These are phyloP conservation scores for Macrobrachium rosenbergii DNA, from an alignment of 1,140 invertebrate species.

Conservation along the genomic window DNA sequence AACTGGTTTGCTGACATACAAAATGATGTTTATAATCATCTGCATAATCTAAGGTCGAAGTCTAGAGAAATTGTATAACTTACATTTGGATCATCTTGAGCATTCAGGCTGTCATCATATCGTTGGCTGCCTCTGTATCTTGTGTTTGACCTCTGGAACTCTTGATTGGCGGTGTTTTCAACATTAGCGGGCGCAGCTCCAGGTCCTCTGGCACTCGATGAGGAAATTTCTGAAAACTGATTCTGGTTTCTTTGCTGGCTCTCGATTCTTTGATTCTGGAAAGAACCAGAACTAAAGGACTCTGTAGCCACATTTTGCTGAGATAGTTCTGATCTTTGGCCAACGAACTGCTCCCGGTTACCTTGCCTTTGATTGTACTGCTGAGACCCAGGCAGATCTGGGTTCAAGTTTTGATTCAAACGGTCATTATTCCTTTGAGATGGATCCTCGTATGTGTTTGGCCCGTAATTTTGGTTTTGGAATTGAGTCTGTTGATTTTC, in stretches of 20 bases:
- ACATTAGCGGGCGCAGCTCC: background rate
- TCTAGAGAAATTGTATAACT: background rate
- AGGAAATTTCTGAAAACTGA: background rate
- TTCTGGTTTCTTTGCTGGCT: background rate
- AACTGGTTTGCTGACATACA: background rate
- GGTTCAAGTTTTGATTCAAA: background rate
- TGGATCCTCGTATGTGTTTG: no score
- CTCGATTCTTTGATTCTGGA: background rate
- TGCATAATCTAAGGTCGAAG: background rate
- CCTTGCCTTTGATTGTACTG: background rate
- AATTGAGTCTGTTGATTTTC: no score
- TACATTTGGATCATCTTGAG: background rate
- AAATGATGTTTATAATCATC: no score
- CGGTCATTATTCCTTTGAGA: background rate
- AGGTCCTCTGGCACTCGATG: background rate
- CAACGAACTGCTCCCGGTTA: background rate
- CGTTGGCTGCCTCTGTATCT: conserved; percentile 22
- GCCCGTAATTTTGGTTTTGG: no score
- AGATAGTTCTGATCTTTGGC: background rate
- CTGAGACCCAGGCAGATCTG: background rate
- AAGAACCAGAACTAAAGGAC: background rate
- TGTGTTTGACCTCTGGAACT: background rate
- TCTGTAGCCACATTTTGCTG: background rate
- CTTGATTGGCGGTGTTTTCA: background rate
- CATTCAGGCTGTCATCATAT: background rate